phyloP scores from a whole-genome alignment of 1,140 invertebrate species.

The Drosophila repletoides region DNA sequence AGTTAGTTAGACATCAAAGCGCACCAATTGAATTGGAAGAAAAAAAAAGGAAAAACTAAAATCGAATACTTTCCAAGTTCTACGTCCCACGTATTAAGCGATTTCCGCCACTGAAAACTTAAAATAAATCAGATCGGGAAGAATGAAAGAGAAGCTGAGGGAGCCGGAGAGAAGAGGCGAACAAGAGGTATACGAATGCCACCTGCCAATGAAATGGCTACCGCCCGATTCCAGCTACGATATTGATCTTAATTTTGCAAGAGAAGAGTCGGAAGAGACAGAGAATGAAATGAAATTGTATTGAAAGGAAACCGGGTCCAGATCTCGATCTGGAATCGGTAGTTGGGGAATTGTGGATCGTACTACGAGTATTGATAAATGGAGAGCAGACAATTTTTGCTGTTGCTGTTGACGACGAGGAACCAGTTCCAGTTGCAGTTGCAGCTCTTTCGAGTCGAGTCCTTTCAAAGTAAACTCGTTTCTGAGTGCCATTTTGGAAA shows the following conservation, averaged over 20 bases:
- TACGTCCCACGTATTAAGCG: conserved; percentile 58
- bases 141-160: not conserved
- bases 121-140: conserved; percentile 59
- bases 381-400: conserved; percentile 56
- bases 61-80: conserved; percentile 27
- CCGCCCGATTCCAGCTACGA: conserved; percentile 33
- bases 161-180: not conserved
- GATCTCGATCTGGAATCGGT: conserved; percentile 10
- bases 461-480: conserved; percentile 53
- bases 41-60: conserved; percentile 27
- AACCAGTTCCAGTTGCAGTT: conserved; percentile 54
- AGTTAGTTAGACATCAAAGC: conserved; percentile 39
- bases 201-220: conserved; percentile 33
- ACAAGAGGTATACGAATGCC: conserved; percentile 40
- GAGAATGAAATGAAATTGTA: conserved; percentile 47
- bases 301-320: conserved; percentile 57
- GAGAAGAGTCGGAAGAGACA: conserved; percentile 31
- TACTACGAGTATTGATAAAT: conserved; percentile 71
- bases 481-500: conserved; percentile 64
- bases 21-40: conserved; percentile 37
- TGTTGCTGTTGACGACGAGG: conserved; percentile 37
- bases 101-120: conserved; percentile 50
- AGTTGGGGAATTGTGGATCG: not conserved
- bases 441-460: conserved; percentile 15
- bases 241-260: conserved; percentile 73